Conservation (phyloP, 2,888 invertebrate genomes). For the Rhingia campestris region DNA sequence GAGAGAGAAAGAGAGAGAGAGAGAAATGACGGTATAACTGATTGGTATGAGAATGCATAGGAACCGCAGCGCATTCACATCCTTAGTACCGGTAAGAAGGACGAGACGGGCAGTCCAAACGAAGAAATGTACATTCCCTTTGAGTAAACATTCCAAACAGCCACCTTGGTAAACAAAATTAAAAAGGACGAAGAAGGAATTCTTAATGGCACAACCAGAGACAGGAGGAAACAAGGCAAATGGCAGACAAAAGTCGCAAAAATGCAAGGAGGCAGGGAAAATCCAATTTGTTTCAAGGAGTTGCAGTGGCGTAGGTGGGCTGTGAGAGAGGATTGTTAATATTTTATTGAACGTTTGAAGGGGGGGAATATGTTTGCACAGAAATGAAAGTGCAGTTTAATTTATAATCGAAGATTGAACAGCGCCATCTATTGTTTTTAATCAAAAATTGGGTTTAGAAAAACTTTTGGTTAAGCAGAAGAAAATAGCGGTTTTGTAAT, state of each 20-base stretch:
- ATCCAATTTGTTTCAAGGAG: slow-evolving; percentile 25
- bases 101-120: slow-evolving; percentile 2
- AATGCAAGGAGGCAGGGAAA: slow-evolving; percentile 21
- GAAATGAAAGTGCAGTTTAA: not conserved
- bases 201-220: slow-evolving; percentile 67
- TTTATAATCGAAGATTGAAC: too few relatives aligned
- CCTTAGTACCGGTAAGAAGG: slow-evolving; percentile 1
- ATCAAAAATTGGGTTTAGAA: too few relatives aligned
- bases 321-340: not conserved
- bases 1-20: not conserved
- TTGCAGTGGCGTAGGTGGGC: slow-evolving; percentile 46
- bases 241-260: slow-evolving; percentile 70
- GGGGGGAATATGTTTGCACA: not conserved
- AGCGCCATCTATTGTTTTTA: too few relatives aligned
- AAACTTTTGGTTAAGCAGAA: too few relatives aligned
- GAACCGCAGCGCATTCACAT: slow-evolving; percentile 46
- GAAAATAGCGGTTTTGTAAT: too few relatives aligned
- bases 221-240: slow-evolving; percentile 51
- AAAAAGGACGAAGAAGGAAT: slow-evolving; percentile 68
- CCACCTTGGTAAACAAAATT: slow-evolving; percentile 74
- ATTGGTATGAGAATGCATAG: slow-evolving; percentile 44
- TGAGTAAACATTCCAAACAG: slow-evolving; percentile 74
- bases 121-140: slow-evolving; percentile 72
- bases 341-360: not conserved
- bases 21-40: slow-evolving; percentile 31